These are phyloP conservation scores for Lasaia peninsularis DNA, from an alignment of 1,140 invertebrate genomes.

Conservation along the genomic window DNA sequence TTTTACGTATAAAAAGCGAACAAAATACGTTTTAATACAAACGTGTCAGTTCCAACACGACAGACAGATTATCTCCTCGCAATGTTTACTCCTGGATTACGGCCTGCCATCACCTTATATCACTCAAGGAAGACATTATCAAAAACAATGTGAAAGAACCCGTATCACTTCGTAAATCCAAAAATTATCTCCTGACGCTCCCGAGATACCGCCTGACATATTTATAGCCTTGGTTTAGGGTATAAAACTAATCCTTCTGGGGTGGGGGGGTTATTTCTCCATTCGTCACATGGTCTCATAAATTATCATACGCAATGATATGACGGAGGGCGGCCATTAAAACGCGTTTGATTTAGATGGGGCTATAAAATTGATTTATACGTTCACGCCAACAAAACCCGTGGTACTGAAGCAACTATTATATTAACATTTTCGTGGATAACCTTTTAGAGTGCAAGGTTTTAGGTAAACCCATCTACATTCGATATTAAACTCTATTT, in stretches of 20 bases:
- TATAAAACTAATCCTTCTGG: slow-evolving; percentile 67
- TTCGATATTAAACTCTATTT: slow-evolving; percentile 30
- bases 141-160: slow-evolving; percentile 46
- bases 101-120: slow-evolving; percentile 29
- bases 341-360: slow-evolving; percentile 78
- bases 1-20: not conserved
- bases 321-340: slow-evolving; percentile 78
- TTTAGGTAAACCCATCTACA: slow-evolving; percentile 33
- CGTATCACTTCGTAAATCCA: slow-evolving; percentile 57
- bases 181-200: slow-evolving; percentile 66
- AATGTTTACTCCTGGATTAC: slow-evolving; percentile 4
- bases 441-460: slow-evolving; percentile 62
- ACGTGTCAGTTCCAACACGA: slow-evolving; percentile 5
- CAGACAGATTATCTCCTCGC: slow-evolving; percentile 10
- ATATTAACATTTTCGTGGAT: slow-evolving; percentile 77
- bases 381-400: slow-evolving; percentile 75
- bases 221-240: slow-evolving; percentile 68
- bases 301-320: slow-evolving; percentile 79
- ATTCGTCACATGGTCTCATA: slow-evolving; percentile 78
- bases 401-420: slow-evolving; percentile 75
- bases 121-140: slow-evolving; percentile 44
- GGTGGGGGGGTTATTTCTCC: slow-evolving; percentile 70
- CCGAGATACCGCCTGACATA: slow-evolving; percentile 67
- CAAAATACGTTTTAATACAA: slow-evolving; percentile 1
- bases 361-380: slow-evolving; percentile 79